Base-by-base conservation (phyloP, 2,888 invertebrate species). In the Imbricaverruca yamaguchii region DNA sequence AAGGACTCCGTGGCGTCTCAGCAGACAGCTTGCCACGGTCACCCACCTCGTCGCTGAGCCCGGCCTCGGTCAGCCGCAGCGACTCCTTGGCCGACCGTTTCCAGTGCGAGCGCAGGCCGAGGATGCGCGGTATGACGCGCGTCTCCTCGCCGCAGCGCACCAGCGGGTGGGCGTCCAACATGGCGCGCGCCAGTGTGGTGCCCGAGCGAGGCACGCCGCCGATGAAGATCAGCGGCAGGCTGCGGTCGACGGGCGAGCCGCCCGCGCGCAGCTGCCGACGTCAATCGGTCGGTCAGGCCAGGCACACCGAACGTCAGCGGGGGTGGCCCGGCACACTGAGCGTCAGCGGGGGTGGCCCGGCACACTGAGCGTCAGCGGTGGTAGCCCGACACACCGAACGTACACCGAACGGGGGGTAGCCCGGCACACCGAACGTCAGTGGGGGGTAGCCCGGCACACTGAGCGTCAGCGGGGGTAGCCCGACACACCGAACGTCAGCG, bases 61-160 rank as follows among this genome's bases (percentile, higher is more conserved):
- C 97, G 59, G 98, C 98, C 89, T 97, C 96, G 87, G 94, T 92
- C 82, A 98, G 90, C 61, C 97, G 91, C 86, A 95, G 89, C 85
- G 92, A 93, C 89, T 98, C 97, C 88, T 95, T 95, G 86, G 94
- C 94, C 83, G 97, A 96, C 87, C 94, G 94, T 85, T 94, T 90
- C 98, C 98, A 98, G 87, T 98, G 97, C 86, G 94, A 93, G 84
- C 96, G 92, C 91, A 98, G 92, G 88, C 97, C 82, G 84, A 99
- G 91, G 86, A 99, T 93, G 85, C 98, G 91, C 81, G 98, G 98
- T 87, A 99, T 97, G 81, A 99, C 96, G 84, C 97, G 91, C 83
- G 96, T 96, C 89, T 99, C 98, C 89, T 97, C 97, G 39, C 98
- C 97, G 88, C 97, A 98, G 87, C 97, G 92, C 86, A 98, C 94